These are phyloP conservation scores for Petrocephalus microphthalmus DNA, from an alignment of 2,113 vertebrate species.

Conservation along the genomic window DNA sequence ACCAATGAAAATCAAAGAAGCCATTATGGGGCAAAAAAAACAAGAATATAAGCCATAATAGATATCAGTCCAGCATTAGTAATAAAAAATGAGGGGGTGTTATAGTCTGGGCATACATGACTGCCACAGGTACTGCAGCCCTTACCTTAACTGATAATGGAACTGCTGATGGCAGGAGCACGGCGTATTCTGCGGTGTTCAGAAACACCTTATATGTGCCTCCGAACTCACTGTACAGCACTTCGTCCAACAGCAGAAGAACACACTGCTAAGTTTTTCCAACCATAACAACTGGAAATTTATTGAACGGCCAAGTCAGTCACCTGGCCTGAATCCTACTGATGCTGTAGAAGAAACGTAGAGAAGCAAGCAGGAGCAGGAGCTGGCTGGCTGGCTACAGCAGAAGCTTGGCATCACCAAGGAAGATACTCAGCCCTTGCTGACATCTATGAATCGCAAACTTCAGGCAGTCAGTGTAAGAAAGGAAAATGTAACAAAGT, in stretches of 20 bases:
- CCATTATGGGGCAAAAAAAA: background rate
- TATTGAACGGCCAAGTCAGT: background rate
- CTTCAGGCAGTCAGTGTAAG: background rate
- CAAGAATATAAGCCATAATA: background rate
- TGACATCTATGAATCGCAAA: background rate
- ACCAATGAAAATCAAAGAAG: background rate
- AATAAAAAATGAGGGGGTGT: background rate
- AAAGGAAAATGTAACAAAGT: background rate
- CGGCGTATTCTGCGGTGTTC: background rate
- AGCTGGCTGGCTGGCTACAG: too few species aligned
- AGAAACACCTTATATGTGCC: background rate
- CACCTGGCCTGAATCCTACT: background rate
- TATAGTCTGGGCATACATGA: background rate
- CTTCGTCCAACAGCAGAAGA: background rate
- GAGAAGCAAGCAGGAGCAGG: too few species aligned
- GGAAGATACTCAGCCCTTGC: background rate
- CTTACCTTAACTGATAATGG: background rate
- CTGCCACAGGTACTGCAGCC: background rate
- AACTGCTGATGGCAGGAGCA: background rate
- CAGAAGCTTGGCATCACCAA: too few species aligned
- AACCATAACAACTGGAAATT: background rate
- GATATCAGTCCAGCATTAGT: background rate
- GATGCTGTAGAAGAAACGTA: too few species aligned
- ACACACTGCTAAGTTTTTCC: background rate
- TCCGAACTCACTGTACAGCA: background rate